phyloP scores from a whole-genome alignment of 2,797 vertebrate species.

The Phoeniculus purpureus region DNA sequence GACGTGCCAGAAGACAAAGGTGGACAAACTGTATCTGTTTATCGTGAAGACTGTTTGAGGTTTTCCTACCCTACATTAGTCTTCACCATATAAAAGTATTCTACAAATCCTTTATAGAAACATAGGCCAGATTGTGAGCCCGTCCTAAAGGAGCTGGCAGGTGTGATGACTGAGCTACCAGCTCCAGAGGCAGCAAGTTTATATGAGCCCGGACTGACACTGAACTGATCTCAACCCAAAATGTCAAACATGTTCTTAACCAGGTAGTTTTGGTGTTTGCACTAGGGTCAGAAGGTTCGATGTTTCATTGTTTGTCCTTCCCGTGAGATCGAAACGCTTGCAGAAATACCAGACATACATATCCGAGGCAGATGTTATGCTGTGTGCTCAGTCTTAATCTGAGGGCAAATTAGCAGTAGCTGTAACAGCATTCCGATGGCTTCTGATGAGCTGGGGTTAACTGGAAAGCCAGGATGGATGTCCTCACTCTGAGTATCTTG shows the following conservation, averaged over 20 bases:
- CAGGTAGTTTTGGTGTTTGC: neutral
- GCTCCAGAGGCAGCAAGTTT: rapidly evolving
- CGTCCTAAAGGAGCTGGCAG: neutral
- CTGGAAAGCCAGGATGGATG: neutral
- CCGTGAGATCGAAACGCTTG: neutral
- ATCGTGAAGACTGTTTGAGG: neutral
- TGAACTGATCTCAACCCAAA: neutral
- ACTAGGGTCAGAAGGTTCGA: neutral
- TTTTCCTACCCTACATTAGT: neutral
- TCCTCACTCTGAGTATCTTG: neutral
- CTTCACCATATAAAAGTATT: neutral
- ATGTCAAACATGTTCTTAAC: neutral
- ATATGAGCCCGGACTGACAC: neutral
- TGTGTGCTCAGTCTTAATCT: neutral
- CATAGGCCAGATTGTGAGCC: neutral
- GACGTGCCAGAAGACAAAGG: neutral
- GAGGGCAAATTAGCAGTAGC: neutral
- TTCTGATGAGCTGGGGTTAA: neutral
- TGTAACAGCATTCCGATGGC: neutral
- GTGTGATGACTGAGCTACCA: neutral
- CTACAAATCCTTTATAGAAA: neutral
- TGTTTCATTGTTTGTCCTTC: neutral
- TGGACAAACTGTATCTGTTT: neutral
- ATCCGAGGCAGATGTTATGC: neutral
- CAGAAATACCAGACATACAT: neutral